phyloP scores from a whole-genome alignment of 92 coral and sea anemone species.

The Muricea muricata region DNA sequence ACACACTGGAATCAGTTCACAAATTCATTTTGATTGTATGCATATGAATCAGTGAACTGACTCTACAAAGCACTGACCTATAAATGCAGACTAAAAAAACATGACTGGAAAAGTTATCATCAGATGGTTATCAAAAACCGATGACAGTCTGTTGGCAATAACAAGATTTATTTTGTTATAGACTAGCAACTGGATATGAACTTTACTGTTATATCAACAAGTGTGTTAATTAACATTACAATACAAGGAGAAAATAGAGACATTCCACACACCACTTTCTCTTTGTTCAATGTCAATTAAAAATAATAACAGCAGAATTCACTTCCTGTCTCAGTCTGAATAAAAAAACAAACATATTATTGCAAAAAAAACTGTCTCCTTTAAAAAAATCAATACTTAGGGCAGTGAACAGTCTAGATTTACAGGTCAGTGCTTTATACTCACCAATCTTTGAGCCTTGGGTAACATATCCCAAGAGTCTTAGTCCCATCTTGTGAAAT shows the following conservation, averaged over 20 bases:
- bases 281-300: no score
- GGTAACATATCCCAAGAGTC: constrained; percentile 20
- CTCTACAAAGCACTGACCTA: not conserved
- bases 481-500: constrained; percentile 13
- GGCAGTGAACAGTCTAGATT: not conserved
- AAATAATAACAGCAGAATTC: no score
- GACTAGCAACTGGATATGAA: not conserved
- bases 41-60: constrained; percentile 30
- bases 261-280: no score
- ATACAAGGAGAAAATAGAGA: no score
- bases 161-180: no score
- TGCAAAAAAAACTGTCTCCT: no score
- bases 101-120: not conserved
- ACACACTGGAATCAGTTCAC: constrained; percentile 43
- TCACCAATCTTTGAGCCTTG: constrained; percentile 18
- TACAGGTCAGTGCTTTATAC: constrained; percentile 9
- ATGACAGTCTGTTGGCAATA: not conserved
- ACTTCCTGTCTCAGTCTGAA: no score
- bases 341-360: no score
- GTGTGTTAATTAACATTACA: no score
- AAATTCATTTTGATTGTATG: not conserved
- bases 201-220: not conserved
- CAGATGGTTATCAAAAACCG: not conserved
- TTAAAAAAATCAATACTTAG: no score
- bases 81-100: not conserved